Percentiles rank a stretch among this genome's conserved stretches.
These are phyloP conservation scores for Centropyge bicolor DNA, from an alignment of 2,797 vertebrate genomes.

Conservation along the genomic window DNA sequence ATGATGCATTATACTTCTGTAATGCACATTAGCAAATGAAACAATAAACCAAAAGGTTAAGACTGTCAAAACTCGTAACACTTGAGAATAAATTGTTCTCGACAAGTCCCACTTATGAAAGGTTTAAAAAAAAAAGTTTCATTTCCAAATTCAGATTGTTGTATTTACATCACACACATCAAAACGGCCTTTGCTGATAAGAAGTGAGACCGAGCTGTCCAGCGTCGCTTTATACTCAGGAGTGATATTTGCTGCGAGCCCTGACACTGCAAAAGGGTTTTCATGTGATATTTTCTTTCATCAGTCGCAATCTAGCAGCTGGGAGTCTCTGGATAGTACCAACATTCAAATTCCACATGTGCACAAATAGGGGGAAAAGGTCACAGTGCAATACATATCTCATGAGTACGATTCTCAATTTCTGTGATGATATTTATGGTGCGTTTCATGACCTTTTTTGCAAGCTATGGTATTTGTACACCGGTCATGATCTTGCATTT, in stretches of 20 bases:
- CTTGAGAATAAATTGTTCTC: not conserved
- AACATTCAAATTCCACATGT: conserved; percentile 3
- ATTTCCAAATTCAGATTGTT: not conserved
- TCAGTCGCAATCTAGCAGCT: not conserved
- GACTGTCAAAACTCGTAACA: not conserved
- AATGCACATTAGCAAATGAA: not conserved
- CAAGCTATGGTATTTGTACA: conserved; percentile 1
- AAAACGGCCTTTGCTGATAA: not conserved
- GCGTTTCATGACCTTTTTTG: conserved; percentile 34
- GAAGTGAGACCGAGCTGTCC: not conserved
- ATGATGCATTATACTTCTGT: not conserved
- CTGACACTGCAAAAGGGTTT: not conserved
- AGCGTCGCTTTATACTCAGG: not conserved
- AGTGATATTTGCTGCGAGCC: not conserved
- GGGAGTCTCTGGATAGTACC: not conserved
- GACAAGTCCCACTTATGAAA: not conserved
- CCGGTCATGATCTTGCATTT: not conserved
- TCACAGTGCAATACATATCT: conserved; percentile 2
- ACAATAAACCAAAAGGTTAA: not conserved
- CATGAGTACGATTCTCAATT: conserved; percentile 6
- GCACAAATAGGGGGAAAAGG: conserved; percentile 14
- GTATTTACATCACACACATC: not conserved
- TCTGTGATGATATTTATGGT: conserved; percentile 25
- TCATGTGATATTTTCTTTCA: conserved; percentile 3
- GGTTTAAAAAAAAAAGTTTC: conserved; percentile 1